Evolutionary conservation across 2,888 invertebrate genomes (phyloP).

Genomic region (Hypolimnas misippus): DNA sequence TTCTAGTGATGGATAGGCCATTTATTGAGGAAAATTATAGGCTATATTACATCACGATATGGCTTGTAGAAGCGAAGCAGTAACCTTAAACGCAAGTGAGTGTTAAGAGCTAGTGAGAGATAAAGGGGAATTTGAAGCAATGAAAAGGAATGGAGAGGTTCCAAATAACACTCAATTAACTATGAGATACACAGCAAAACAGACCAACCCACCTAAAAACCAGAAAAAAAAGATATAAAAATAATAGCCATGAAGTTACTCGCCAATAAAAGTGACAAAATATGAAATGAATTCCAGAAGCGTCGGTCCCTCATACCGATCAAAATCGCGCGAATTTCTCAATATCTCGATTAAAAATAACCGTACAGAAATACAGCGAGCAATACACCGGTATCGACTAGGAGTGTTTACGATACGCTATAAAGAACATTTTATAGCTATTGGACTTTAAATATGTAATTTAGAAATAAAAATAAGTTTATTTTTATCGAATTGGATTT

Average conservation of each 20-base stretch:
- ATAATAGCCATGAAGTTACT: conserved; percentile 44
- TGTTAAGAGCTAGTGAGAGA: no score
- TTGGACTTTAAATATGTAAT: conserved; percentile 45
- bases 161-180: no score
- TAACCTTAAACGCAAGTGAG: no score
- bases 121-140: no score
- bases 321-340: conserved; percentile 37
- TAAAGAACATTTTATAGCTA: conserved; percentile 61
- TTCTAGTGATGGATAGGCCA: no score
- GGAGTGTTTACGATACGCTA: conserved; percentile 60
- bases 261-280: conserved; percentile 53
- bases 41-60: no score
- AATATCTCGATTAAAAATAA: conserved; percentile 44
- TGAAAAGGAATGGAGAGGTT: no score
- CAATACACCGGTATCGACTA: conserved; percentile 47
- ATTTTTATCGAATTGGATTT: background rate
- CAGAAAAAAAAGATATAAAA: background rate
- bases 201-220: background rate
- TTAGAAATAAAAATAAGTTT: background rate
- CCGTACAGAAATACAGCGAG: conserved; percentile 51
- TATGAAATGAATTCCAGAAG: conserved; percentile 48
- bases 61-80: no score
- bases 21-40: no score
- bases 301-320: conserved; percentile 39
- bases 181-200: background rate